Evolutionary conservation across 2,797 vertebrate genomes (phyloP).

Genomic region (Anas bernieri): DNA sequence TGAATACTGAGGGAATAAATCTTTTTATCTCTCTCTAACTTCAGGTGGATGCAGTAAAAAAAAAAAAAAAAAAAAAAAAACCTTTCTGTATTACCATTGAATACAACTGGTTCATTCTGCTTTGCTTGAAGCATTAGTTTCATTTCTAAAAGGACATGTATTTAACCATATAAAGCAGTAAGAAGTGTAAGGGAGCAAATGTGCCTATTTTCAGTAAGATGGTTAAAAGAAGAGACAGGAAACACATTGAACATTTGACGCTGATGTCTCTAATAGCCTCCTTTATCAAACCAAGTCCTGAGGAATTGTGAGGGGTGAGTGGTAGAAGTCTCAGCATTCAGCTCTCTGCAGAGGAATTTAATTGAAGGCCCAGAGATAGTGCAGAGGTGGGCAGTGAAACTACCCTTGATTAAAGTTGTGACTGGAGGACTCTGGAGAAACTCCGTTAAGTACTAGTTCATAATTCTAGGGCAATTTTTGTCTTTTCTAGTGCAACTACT

Average conservation of each 20-base stretch:
- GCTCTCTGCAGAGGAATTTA: not conserved
- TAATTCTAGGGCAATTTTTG: rapidly evolving
- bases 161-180: not conserved
- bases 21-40: conserved; percentile 38
- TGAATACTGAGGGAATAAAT: conserved; percentile 41
- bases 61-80: too few species aligned
- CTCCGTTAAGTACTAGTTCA: not conserved
- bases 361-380: not conserved
- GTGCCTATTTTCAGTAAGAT: not conserved
- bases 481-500: not conserved
- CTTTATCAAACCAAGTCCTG: not conserved
- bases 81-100: not conserved
- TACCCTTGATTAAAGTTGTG: not conserved
- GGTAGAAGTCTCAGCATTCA: not conserved
- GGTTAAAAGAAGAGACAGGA: not conserved
- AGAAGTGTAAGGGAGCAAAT: conserved; percentile 6
- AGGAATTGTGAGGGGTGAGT: not conserved
- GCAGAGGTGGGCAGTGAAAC: not conserved
- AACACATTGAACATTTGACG: not conserved
- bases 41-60: conserved; percentile 22
- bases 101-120: not conserved
- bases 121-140: not conserved
- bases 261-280: not conserved
- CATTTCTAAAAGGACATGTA: not conserved
- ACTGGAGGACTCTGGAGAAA: not conserved